phyloP scores from a whole-genome alignment of 2,797 vertebrate genomes.

The Oreochromis mossambicus region DNA sequence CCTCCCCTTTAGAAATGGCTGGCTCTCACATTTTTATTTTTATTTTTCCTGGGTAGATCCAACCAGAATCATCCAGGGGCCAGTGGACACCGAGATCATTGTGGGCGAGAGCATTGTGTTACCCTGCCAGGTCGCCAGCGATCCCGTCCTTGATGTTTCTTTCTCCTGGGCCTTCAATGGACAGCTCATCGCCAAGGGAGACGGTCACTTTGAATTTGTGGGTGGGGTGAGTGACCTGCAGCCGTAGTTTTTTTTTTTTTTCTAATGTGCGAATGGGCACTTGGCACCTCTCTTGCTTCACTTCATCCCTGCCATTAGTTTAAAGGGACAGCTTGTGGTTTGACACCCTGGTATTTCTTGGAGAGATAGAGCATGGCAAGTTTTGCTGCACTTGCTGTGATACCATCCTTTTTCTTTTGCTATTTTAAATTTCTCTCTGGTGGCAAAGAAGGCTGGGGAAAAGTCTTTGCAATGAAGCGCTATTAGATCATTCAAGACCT shows the following conservation, averaged over 20 bases:
- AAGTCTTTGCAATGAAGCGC: constrained; percentile 3
- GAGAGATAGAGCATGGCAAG: constrained; percentile 9
- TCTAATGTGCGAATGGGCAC: constrained; percentile 47
- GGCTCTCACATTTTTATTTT: neutral
- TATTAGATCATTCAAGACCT: constrained; percentile 19
- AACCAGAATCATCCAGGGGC: constrained; percentile 87
- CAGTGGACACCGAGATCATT: constrained; percentile 89
- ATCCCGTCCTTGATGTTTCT: constrained; percentile 86
- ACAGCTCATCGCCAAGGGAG: constrained; percentile 80
- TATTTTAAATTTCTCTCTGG: constrained; percentile 5
- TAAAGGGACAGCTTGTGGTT: constrained; percentile 42
- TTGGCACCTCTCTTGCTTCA: constrained; percentile 52
- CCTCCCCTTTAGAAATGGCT: neutral
- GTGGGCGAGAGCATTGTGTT: constrained; percentile 93
- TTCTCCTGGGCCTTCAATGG: constrained; percentile 97
- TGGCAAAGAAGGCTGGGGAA: constrained; percentile 2
- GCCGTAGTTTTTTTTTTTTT: neutral
- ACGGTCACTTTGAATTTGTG: constrained; percentile 89
- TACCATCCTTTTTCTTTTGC: neutral
- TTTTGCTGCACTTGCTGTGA: constrained; percentile 12
- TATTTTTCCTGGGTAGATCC: constrained; percentile 78
- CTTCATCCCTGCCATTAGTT: constrained; percentile 40
- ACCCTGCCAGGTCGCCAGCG: constrained; percentile 89
- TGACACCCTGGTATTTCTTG: constrained; percentile 30
- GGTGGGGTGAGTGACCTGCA: constrained; percentile 85